These are phyloP conservation scores for Ecliptopera silaceata DNA, from an alignment of 2,888 invertebrate genomes.

Conservation along the genomic window DNA sequence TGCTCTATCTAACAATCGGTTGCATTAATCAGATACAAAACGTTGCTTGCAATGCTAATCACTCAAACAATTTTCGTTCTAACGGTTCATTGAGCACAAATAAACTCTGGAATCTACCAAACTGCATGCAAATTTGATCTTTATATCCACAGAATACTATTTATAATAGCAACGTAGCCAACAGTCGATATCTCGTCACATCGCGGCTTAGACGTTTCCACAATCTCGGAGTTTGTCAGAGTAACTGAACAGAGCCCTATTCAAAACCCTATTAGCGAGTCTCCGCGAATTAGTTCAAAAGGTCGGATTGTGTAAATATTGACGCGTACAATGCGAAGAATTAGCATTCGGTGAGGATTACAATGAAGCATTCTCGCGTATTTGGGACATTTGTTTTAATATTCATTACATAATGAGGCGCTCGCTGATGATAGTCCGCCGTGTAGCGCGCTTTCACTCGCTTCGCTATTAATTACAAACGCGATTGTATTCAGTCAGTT, in stretches of 20 bases:
- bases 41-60: conserved; percentile 37
- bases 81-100: conserved; percentile 54
- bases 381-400: conserved; percentile 76
- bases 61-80: conserved; percentile 50
- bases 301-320: conserved; percentile 48
- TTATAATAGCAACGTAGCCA: conserved; percentile 38
- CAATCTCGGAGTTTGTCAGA: conserved; percentile 49
- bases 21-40: conserved; percentile 23
- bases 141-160: conserved; percentile 36
- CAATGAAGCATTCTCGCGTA: conserved; percentile 57
- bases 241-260: conserved; percentile 39
- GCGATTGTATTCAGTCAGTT: conserved; percentile 72
- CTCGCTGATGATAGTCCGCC: conserved; percentile 54
- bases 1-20: conserved; percentile 23
- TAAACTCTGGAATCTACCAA: conserved; percentile 41
- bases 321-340: conserved; percentile 38
- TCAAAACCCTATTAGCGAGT: conserved; percentile 44
- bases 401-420: conserved; percentile 79
- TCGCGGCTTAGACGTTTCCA: conserved; percentile 41
- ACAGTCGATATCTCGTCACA: conserved; percentile 40
- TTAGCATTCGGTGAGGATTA: conserved; percentile 47
- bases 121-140: conserved; percentile 39
- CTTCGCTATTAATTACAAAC: conserved; percentile 73
- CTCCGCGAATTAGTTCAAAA: conserved; percentile 40
- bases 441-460: conserved; percentile 75